Percentiles rank a stretch among this genome's conserved stretches.
These are phyloP conservation scores for Otolemur crassicaudatus DNA, from an alignment of 2,797 vertebrate genomes.

Conservation along the genomic window DNA sequence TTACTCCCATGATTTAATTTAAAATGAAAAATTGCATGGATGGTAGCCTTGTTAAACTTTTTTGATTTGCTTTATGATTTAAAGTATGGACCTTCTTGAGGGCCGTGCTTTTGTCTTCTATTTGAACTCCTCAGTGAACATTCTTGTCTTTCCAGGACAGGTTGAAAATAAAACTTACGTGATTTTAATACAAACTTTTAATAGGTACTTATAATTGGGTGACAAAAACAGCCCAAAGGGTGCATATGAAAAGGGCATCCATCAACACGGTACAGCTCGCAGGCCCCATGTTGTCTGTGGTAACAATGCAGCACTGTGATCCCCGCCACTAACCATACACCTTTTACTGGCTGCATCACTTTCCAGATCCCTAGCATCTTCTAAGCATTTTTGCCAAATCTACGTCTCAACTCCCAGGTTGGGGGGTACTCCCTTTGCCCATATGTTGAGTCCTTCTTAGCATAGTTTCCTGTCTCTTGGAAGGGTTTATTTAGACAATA, in stretches of 20 bases:
- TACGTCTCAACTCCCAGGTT: no score
- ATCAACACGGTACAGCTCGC: not conserved
- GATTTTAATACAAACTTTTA: constrained; percentile 13
- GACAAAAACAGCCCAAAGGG: not conserved
- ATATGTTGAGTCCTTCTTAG: not conserved
- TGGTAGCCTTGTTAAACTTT: constrained; percentile 71
- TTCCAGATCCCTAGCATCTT: not conserved
- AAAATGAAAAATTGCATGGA: constrained; percentile 74
- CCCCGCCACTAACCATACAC: no score
- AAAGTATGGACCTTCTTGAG: constrained; percentile 54
- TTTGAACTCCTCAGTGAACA: constrained; percentile 25
- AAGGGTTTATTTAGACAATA: not conserved
- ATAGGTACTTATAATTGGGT: not conserved
- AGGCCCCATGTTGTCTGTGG: not conserved
- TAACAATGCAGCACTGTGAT: not conserved
- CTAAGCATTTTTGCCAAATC: not conserved
- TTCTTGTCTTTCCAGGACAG: constrained; percentile 38
- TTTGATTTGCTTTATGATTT: constrained; percentile 68
- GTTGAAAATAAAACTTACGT: not conserved
- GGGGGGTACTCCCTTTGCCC: not conserved
- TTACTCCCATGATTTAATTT: constrained; percentile 83
- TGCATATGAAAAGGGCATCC: not conserved
- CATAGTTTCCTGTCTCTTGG: not conserved
- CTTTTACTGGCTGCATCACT: rapidly evolving
- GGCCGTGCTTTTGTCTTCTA: constrained; percentile 43